Percentiles rank a stretch among this genome's conserved stretches.
phyloP scores from a whole-genome alignment of 1,140 invertebrate species.

The Papilio glaucus region DNA sequence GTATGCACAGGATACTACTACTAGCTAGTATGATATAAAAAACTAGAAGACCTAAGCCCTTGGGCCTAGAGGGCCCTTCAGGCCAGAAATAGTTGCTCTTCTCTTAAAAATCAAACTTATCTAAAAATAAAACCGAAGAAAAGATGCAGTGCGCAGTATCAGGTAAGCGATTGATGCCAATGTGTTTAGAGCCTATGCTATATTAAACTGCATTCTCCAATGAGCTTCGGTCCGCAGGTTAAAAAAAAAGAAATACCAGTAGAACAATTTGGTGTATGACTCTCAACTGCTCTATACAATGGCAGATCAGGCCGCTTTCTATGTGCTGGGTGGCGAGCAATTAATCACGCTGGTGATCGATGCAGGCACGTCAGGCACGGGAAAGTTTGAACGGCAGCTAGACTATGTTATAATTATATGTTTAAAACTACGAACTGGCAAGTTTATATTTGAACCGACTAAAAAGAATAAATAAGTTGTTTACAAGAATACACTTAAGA shows the following conservation, averaged over 20 bases:
- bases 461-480: too few relatives aligned
- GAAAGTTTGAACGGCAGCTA: background rate
- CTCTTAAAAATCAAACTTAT: too few relatives aligned
- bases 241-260: background rate
- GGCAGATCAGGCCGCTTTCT: background rate
- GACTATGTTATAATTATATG: background rate
- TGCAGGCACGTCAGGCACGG: background rate
- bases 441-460: background rate
- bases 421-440: background rate
- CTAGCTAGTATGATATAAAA: too few relatives aligned
- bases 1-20: too few relatives aligned
- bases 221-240: background rate
- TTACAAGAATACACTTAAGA: too few relatives aligned
- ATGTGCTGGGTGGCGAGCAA: background rate
- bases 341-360: conserved; percentile 14
- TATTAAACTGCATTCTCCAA: background rate
- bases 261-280: conserved; percentile 2
- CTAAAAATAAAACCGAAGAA: too few relatives aligned
- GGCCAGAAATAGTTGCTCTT: too few relatives aligned
- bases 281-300: background rate
- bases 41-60: too few relatives aligned
- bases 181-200: too few relatives aligned
- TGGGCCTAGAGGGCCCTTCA: too few relatives aligned
- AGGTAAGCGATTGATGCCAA: too few relatives aligned
- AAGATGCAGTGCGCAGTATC: too few relatives aligned